phyloP scores from a whole-genome alignment of 1,140 invertebrate genomes.

The Bombus polaris region DNA sequence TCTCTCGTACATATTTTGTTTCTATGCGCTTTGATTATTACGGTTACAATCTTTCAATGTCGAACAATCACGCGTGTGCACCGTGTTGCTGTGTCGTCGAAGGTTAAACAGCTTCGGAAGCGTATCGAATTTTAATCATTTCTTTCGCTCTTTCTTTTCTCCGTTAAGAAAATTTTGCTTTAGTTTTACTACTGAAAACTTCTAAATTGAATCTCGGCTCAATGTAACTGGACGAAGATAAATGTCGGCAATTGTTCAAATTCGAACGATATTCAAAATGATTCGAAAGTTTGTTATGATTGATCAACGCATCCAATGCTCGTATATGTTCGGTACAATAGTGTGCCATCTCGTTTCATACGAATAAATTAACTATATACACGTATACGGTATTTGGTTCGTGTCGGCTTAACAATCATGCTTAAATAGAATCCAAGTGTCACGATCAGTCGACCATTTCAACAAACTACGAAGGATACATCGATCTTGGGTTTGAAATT shows the following conservation, averaged over 20 bases:
- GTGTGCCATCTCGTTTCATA: constrained; percentile 10
- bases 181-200: neutral
- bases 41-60: neutral
- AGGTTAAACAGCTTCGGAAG: neutral
- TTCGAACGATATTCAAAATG: constrained; percentile 3
- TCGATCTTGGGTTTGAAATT: neutral
- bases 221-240: neutral
- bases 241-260: neutral
- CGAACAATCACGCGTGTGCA: neutral
- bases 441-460: constrained; percentile 22
- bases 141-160: neutral
- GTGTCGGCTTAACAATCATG: constrained; percentile 33
- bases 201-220: neutral
- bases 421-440: constrained; percentile 24
- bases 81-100: neutral
- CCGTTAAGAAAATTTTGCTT: neutral
- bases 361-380: constrained; percentile 57
- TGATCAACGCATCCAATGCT: constrained; percentile 24
- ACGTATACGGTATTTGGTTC: constrained; percentile 61
- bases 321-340: constrained; percentile 5
- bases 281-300: constrained; percentile 4
- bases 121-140: neutral
- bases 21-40: constrained; percentile 8
- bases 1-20: neutral
- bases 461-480: neutral